Evolutionary conservation across 2,888 invertebrate species (phyloP).

Genomic region (Drosophila mulleri): DNA sequence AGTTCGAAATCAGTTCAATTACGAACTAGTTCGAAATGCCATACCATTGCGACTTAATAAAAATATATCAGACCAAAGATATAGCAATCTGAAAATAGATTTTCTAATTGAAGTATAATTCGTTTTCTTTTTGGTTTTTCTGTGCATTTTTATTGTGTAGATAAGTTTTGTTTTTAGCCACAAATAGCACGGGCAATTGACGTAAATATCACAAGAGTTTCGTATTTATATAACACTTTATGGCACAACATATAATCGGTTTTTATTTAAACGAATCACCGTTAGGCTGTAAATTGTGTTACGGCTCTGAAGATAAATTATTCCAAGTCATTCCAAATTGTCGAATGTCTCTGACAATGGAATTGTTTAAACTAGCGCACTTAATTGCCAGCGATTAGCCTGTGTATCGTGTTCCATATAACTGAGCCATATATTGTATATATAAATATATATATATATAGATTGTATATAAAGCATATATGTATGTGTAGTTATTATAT

Average conservation of each 20-base stretch:
- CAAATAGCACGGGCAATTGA: slow-evolving; percentile 37
- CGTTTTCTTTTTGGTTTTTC: not conserved
- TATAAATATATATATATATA: slow-evolving; percentile 4
- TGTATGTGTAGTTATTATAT: slow-evolving; percentile 19
- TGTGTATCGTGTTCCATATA: slow-evolving; percentile 31
- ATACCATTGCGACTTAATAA: not conserved
- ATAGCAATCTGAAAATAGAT: slow-evolving; percentile 13
- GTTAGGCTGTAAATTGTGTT: slow-evolving; percentile 61
- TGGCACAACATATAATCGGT: slow-evolving; percentile 65
- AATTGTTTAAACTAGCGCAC: slow-evolving; percentile 42
- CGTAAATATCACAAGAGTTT: slow-evolving; percentile 31
- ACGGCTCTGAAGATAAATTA: slow-evolving; percentile 66
- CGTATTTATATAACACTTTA: slow-evolving; percentile 52
- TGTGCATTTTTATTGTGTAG: slow-evolving; percentile 30
- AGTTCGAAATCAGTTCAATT: not conserved
- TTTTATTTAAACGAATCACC: slow-evolving; percentile 73
- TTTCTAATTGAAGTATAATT: slow-evolving; percentile 33
- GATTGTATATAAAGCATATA: slow-evolving; percentile 5
- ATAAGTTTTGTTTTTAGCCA: slow-evolving; percentile 20
- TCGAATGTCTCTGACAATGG: slow-evolving; percentile 53
- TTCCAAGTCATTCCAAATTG: slow-evolving; percentile 51
- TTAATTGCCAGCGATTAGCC: slow-evolving; percentile 56
- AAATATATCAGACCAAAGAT: not conserved
- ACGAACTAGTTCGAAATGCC: not conserved
- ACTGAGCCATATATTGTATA: not conserved